phyloP scores from a whole-genome alignment of 92 coral and sea anemone species.

The Palythoa heliodiscus region DNA sequence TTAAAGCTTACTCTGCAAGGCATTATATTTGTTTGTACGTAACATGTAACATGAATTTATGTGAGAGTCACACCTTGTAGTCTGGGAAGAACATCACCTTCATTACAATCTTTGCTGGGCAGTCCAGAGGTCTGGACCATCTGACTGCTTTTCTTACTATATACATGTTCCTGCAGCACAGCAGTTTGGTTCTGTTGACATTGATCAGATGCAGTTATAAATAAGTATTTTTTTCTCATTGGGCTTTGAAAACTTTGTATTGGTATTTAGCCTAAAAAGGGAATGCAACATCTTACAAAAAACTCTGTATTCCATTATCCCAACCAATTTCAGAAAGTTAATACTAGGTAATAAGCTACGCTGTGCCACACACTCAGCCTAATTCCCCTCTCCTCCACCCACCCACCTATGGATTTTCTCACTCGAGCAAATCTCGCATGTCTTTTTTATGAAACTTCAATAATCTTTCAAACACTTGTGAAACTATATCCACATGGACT shows the following conservation, averaged over 20 bases:
- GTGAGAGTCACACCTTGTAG: constrained; percentile 17
- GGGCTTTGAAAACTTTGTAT: background rate
- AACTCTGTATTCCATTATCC: background rate
- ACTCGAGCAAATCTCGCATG: background rate
- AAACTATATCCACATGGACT: background rate
- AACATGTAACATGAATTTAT: no score
- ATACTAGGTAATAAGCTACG: background rate
- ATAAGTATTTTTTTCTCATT: constrained; percentile 20
- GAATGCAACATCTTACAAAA: constrained; percentile 4
- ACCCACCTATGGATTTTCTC: background rate
- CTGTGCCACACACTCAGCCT: background rate
- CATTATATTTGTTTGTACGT: no score
- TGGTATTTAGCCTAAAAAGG: constrained; percentile 2
- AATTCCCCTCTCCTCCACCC: background rate
- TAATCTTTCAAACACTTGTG: background rate
- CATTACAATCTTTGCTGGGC: constrained; percentile 16
- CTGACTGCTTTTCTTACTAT: constrained; percentile 1
- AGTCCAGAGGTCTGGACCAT: constrained; percentile 19
- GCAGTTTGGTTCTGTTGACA: constrained; percentile 19
- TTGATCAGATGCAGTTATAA: background rate
- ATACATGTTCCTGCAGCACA: background rate
- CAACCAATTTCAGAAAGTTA: background rate
- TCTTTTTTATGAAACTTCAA: background rate
- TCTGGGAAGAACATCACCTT: constrained; percentile 16
- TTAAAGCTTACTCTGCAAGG: no score